Percentiles rank a stretch among this genome's conserved stretches.
Evolutionary conservation across 2,797 vertebrate species (phyloP).

Genomic region (Potorous gilbertii): DNA sequence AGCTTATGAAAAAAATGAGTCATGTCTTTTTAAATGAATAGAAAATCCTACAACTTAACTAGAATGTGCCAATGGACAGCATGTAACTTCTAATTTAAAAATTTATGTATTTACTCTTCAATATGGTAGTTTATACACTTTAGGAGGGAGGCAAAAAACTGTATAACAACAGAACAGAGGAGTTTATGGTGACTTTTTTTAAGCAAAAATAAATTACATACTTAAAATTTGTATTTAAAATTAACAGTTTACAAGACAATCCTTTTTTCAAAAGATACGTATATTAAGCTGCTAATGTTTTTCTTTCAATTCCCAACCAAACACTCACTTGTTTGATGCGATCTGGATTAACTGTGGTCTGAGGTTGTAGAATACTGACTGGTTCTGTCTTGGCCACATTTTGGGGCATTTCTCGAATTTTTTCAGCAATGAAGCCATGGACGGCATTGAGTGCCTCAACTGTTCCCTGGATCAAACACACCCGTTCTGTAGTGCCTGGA

Average conservation of each 20-base stretch:
- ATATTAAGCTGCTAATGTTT: conserved; percentile 75
- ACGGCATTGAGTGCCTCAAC: conserved; percentile 99
- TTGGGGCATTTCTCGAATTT: conserved; percentile 99
- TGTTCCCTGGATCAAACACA: conserved; percentile 99
- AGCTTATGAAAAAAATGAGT: conserved; percentile 31
- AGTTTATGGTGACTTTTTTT: background rate
- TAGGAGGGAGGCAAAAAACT: conserved; percentile 59
- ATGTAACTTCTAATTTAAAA: conserved; percentile 2
- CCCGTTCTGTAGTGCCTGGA: conserved; percentile 97
- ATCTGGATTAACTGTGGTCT: conserved; percentile 99
- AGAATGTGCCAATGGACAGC: conserved; percentile 24
- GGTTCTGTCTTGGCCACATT: conserved; percentile 99
- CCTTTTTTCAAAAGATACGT: conserved; percentile 69
- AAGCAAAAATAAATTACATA: conserved; percentile 24
- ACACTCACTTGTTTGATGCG: conserved; percentile 98
- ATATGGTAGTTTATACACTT: conserved; percentile 29
- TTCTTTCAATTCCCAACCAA: conserved; percentile 82
- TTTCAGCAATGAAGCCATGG: conserved; percentile 99
- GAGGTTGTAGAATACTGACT: conserved; percentile 99
- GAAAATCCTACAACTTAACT: conserved; percentile 40
- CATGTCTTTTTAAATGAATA: conserved; percentile 49
- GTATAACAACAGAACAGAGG: conserved; percentile 42
- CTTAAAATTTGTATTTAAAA: conserved; percentile 60
- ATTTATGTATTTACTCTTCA: conserved; percentile 40
- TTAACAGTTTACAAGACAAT: conserved; percentile 63